Percentiles rank a stretch among this genome's conserved stretches.
Conservation (phyloP, 2,113 vertebrate genomes). For the Alethe castanea region DNA sequence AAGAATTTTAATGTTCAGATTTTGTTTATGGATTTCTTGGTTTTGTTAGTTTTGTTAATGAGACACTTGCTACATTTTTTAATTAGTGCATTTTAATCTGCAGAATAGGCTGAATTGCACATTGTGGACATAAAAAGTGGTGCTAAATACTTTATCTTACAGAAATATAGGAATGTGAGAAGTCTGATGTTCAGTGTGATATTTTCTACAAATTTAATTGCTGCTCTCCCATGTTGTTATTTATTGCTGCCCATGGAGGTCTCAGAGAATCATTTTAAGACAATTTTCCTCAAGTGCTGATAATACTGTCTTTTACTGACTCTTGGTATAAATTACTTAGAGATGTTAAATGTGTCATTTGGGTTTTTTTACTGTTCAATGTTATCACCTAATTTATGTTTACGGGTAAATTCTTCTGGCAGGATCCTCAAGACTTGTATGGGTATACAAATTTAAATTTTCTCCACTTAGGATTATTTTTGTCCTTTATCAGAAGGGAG, state of each 20-base stretch:
- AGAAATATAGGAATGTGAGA: background rate
- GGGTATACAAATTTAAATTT: background rate
- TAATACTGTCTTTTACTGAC: background rate
- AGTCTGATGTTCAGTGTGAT: background rate
- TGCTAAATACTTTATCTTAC: background rate
- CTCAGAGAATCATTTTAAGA: background rate
- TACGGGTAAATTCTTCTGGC: background rate
- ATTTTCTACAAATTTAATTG: background rate
- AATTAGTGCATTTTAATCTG: background rate
- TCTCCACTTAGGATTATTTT: background rate
- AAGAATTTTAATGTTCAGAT: background rate
- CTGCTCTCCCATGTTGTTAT: background rate
- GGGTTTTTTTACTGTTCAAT: background rate
- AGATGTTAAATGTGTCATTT: background rate
- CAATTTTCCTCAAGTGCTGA: background rate
- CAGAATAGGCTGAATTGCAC: background rate
- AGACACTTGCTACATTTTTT: background rate
- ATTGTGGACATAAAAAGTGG: too few species aligned
- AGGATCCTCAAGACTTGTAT: background rate
- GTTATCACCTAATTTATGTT: background rate
- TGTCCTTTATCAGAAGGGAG: background rate
- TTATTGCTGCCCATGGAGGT: background rate
- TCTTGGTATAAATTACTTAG: background rate
- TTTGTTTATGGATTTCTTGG: background rate
- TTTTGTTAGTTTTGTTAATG: background rate